Evolutionary conservation across 2,113 vertebrate species (phyloP).

Genomic region (Saguinus imperator): DNA sequence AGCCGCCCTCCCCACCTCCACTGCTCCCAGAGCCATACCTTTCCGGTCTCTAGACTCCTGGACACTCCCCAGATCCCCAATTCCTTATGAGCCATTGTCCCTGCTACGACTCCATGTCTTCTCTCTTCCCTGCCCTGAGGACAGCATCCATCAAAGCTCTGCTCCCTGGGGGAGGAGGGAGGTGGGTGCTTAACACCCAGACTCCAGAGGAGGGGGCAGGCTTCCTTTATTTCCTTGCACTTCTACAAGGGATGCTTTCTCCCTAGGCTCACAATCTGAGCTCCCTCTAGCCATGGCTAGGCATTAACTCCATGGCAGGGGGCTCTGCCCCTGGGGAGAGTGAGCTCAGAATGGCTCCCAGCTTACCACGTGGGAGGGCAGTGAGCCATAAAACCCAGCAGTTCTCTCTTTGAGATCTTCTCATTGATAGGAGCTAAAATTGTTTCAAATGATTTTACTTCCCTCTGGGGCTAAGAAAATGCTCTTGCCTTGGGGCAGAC

Average conservation of each 20-base stretch:
- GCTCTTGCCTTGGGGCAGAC: background rate
- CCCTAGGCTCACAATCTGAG: background rate
- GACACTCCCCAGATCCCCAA: conserved; percentile 5
- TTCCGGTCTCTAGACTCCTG: conserved; percentile 25
- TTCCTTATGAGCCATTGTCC: conserved; percentile 29
- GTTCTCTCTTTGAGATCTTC: background rate
- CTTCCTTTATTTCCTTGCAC: background rate
- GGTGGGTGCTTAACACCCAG: conserved; percentile 23
- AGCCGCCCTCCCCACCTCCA: background rate
- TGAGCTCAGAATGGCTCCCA: background rate
- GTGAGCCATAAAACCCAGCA: background rate
- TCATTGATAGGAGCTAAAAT: background rate
- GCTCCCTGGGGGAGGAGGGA: background rate
- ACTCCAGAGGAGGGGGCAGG: background rate
- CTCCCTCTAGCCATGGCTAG: background rate
- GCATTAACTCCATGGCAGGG: no score
- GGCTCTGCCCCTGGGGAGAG: background rate
- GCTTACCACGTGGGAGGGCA: no score
- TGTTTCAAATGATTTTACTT: background rate
- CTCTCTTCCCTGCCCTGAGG: conserved; percentile 14
- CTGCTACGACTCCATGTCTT: background rate
- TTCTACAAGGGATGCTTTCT: background rate
- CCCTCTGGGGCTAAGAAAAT: background rate
- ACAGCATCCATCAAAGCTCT: conserved; percentile 25
- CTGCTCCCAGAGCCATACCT: conserved; percentile 20